Evolutionary conservation across 2,797 vertebrate genomes (phyloP).

Genomic region (Danio kyathit): DNA sequence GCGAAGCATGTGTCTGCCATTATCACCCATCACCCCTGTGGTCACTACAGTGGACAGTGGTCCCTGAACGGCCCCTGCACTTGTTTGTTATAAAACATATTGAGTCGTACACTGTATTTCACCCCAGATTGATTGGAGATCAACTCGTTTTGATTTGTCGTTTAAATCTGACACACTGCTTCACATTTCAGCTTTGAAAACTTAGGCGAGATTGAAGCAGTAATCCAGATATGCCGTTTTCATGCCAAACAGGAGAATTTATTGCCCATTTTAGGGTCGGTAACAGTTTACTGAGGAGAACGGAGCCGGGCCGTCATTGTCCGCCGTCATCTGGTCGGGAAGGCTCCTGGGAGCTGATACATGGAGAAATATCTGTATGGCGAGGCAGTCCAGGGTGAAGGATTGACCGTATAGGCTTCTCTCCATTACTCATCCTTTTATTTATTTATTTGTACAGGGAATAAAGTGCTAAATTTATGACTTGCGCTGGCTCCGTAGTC

Average conservation of each 20-base stretch:
- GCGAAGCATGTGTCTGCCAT: constrained; percentile 78
- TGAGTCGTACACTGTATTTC: not conserved
- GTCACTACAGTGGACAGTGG: constrained; percentile 67
- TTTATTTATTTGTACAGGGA: constrained; percentile 59
- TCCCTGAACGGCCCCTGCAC: constrained; percentile 15
- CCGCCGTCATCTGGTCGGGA: constrained; percentile 42
- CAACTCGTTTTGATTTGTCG: not conserved
- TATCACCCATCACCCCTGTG: constrained; percentile 68
- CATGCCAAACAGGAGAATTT: constrained; percentile 38
- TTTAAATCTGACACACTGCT: constrained; percentile 43
- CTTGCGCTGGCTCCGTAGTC: constrained; percentile 50
- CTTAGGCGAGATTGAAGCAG: constrained; percentile 17
- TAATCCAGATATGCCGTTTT: constrained; percentile 17
- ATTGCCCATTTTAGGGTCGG: constrained; percentile 32
- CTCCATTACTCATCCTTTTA: constrained; percentile 48
- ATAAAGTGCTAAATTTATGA: constrained; percentile 55
- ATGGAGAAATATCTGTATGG: constrained; percentile 38
- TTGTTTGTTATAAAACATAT: constrained; percentile 12
- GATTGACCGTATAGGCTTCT: constrained; percentile 27
- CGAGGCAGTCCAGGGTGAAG: constrained; percentile 36
- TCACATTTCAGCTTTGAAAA: constrained; percentile 14
- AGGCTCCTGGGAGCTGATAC: constrained; percentile 47
- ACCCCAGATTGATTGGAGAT: not conserved
- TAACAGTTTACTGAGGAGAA: constrained; percentile 43
- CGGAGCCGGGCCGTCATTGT: constrained; percentile 36